Base-by-base conservation (phyloP, 2,888 invertebrate species). In the Anthophora plumipes region DNA sequence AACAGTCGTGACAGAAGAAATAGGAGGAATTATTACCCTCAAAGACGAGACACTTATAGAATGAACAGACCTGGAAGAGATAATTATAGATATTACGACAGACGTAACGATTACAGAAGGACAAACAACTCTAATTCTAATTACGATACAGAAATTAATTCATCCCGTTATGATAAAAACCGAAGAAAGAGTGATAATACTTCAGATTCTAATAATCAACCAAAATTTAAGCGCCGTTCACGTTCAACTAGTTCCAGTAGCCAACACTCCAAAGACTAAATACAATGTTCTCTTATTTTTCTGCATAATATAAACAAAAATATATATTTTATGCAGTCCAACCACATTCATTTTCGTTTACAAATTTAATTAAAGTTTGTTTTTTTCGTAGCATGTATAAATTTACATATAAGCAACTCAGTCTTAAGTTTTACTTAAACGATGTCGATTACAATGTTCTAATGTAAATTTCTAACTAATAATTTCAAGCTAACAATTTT, bases 221-320 rank as follows among this genome's bases (percentile, higher is more conserved):
- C 90, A 8, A 92, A 91, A 83, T 92, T 91, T 52, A 90, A 91
- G 82, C 91, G 91, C 43, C 89, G 90, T 61, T 92, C 92, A 22
- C 90, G 91, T 55, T 91, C 91, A 75, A 91, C 89, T 63, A 91
- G 90, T 59, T 86, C 86, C n/a, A 92, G 90, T 78, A 91, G 92
- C 68, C 91, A 87, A 69, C 91, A 87, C 77, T 90, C 92, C 80
- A 91, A 90, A 88, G 85, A 90, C 66, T 91, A 90, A 87, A 50
- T 60, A 12, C 55, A 52, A 71, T 37, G 11, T 77, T 67, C 22
- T 46, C 52, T 67, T 66, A 41, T 31, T 71, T 74, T 20, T 61
- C 63, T 73, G 22, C 73, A 46, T 48, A 70, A 61, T 54, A 63
- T 48, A 37, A 22, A 12, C 59, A 64, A 17, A 14, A 31, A 61